These are phyloP conservation scores for Hassar affinis DNA, from an alignment of 2,113 vertebrate genomes.

Conservation along the genomic window DNA sequence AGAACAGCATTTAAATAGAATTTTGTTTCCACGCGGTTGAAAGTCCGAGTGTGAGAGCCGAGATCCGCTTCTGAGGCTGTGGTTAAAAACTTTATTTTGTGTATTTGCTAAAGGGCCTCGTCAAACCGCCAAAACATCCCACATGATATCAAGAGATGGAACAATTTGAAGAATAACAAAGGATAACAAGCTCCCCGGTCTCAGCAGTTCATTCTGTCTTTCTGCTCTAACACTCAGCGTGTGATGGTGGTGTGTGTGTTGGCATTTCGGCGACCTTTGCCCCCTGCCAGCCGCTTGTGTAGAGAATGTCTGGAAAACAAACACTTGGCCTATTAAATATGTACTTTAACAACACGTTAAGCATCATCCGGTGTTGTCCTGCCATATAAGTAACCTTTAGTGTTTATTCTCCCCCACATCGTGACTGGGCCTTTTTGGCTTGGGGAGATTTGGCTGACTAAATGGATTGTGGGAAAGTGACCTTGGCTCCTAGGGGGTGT, in stretches of 20 bases:
- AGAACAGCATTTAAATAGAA: conserved; percentile 45
- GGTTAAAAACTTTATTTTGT: neutral
- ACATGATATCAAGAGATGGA: neutral
- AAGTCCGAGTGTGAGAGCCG: neutral
- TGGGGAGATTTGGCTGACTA: conserved; percentile 11
- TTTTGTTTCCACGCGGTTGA: neutral
- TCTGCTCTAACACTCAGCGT: conserved; percentile 17
- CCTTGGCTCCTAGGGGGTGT: conserved; percentile 34
- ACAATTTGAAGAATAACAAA: conserved; percentile 15
- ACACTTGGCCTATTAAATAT: conserved; percentile 16
- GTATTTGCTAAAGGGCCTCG: neutral
- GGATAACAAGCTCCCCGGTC: conserved; percentile 17
- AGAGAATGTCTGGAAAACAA: conserved; percentile 4
- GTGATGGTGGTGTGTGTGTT: neutral
- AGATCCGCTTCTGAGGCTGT: neutral
- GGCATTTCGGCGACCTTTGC: conserved; percentile 29
- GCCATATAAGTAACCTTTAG: conserved; percentile 32
- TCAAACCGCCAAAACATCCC: conserved; percentile 9
- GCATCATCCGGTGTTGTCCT: conserved; percentile 39
- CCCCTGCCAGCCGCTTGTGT: conserved; percentile 17
- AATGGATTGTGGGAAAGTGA: conserved; percentile 50
- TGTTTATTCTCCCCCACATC: conserved; percentile 16
- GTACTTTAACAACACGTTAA: conserved; percentile 43
- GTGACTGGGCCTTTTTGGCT: conserved; percentile 23
- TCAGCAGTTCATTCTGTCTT: conserved; percentile 4